A percentile compares a stretch with the other conserved stretches of the same genome.
These are phyloP conservation scores for Drosophila baimaii DNA, from an alignment of 1,140 invertebrate genomes.

Conservation along the genomic window DNA sequence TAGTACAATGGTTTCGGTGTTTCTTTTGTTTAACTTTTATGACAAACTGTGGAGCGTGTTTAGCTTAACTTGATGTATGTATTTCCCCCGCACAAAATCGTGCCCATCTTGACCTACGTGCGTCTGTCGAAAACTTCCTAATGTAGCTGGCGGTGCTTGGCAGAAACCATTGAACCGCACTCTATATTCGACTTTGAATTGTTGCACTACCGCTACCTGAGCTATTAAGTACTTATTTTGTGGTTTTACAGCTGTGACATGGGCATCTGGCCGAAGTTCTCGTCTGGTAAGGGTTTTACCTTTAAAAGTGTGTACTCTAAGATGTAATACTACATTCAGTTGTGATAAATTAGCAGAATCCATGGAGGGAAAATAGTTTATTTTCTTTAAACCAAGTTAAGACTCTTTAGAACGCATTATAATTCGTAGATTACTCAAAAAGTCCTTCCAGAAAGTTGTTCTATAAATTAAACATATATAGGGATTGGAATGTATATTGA, in stretches of 20 bases:
- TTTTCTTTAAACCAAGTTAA: neutral
- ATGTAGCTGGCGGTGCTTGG: slow-evolving; percentile 6
- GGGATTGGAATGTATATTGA: too few species aligned
- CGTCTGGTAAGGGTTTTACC: slow-evolving; percentile 13
- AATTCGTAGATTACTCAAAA: too few species aligned
- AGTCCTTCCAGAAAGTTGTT: neutral
- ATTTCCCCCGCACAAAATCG: slow-evolving; percentile 53
- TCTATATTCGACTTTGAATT: slow-evolving; percentile 46
- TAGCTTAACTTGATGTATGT: slow-evolving; percentile 30
- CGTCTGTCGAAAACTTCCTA: slow-evolving; percentile 44
- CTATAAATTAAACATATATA: too few species aligned
- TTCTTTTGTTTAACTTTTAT: slow-evolving; percentile 18
- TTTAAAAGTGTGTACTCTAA: neutral
- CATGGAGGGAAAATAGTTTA: neutral
- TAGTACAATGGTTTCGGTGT: slow-evolving; percentile 25
- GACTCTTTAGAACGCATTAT: too few species aligned
- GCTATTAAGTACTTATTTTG: slow-evolving; percentile 12
- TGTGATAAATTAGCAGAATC: neutral
- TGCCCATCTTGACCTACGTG: slow-evolving; percentile 73
- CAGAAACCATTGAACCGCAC: slow-evolving; percentile 42
- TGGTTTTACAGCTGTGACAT: slow-evolving; percentile 14
- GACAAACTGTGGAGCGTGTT: slow-evolving; percentile 41
- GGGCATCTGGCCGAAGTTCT: slow-evolving; percentile 9
- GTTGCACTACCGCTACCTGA: slow-evolving; percentile 20
- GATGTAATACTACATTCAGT: neutral